These are phyloP conservation scores for Gila orcuttii DNA, from an alignment of 2,113 vertebrate genomes.

Conservation along the genomic window DNA sequence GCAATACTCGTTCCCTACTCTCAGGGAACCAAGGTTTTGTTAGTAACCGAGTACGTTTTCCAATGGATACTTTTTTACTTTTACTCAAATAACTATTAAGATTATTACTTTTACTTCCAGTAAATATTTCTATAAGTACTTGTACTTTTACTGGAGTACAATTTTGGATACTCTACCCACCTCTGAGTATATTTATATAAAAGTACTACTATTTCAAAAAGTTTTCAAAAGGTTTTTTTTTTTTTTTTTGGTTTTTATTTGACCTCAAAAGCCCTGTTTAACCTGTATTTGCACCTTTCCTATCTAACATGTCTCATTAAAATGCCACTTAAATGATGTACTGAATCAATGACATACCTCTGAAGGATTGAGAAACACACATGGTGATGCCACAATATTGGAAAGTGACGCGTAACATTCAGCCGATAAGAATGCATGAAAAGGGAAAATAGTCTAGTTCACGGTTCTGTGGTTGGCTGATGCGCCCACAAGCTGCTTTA, in stretches of 20 bases:
- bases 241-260: not conserved
- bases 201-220: not conserved
- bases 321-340: slow-evolving; percentile 4
- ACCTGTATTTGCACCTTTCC: not conserved
- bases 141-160: no score
- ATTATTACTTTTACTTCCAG: no score
- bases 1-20: no score
- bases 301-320: not conserved
- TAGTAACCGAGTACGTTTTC: no score
- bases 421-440: slow-evolving; percentile 55
- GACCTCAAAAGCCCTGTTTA: not conserved
- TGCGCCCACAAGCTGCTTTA: not conserved
- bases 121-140: no score
- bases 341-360: not conserved
- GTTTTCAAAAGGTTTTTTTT: not conserved
- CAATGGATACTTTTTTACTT: no score
- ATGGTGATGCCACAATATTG: slow-evolving; percentile 61
- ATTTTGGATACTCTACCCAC: no score
- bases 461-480: not conserved
- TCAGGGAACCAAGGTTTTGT: no score
- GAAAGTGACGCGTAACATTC: slow-evolving; percentile 46
- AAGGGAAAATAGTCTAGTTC: slow-evolving; percentile 36
- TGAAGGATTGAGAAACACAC: slow-evolving; percentile 49
- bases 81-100: no score
- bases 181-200: no score